Percentiles rank a stretch among this genome's conserved stretches.
Conservation (phyloP, 1,140 invertebrate genomes). For the Drosophila busckii region DNA sequence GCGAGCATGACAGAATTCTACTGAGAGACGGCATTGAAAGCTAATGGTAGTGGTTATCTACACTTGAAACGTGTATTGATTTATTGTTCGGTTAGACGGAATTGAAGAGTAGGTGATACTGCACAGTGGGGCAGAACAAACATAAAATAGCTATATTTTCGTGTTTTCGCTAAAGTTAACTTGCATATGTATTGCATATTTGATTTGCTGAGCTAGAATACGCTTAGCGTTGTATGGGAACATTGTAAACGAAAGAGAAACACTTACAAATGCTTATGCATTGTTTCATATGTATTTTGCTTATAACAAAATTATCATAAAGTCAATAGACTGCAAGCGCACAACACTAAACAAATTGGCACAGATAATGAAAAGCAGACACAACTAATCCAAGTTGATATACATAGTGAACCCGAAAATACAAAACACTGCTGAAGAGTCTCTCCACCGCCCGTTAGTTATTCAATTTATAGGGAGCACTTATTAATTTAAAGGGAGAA, state of each 20-base stretch:
- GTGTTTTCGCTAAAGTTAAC: too few species aligned
- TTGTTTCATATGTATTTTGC: constrained; percentile 5
- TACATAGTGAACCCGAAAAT: not conserved
- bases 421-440: too few species aligned
- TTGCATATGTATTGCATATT: too few species aligned
- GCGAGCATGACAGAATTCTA: constrained; percentile 12
- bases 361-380: constrained; percentile 35
- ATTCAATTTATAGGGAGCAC: too few species aligned
- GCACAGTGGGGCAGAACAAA: too few species aligned
- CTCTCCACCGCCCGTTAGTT: too few species aligned
- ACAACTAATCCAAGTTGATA: constrained; percentile 14
- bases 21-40: constrained; percentile 46
- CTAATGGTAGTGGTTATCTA: constrained; percentile 55
- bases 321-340: constrained; percentile 43
- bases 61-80: constrained; percentile 35
- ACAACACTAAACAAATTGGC: constrained; percentile 30
- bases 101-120: constrained; percentile 9
- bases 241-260: too few species aligned
- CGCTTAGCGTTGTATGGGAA: too few species aligned
- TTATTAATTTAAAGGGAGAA: too few species aligned
- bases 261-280: constrained; percentile 11
- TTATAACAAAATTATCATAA: constrained; percentile 51
- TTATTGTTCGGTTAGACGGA: constrained; percentile 26
- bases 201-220: too few species aligned
- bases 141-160: too few species aligned